Conservation (phyloP, 1,140 invertebrate genomes). For the Saccostrea glomerata region DNA sequence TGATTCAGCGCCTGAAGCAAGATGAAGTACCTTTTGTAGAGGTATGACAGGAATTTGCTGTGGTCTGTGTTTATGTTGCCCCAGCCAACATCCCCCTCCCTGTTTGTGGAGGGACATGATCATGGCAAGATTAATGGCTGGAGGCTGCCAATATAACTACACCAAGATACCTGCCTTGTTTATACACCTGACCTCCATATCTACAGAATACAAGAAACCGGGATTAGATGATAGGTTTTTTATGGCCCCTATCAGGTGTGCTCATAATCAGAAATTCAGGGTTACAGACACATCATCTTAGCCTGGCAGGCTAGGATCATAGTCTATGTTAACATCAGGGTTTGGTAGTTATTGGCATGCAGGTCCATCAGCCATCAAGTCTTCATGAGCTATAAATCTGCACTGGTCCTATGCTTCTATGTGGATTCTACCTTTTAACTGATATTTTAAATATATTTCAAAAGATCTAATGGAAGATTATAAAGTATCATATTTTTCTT, state of each 20-base stretch:
- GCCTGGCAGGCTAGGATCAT: too few species aligned
- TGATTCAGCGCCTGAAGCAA: too few species aligned
- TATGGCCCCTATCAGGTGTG: background rate
- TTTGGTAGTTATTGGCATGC: too few species aligned
- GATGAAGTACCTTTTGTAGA: background rate
- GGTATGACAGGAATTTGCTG: background rate
- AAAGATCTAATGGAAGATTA: too few species aligned
- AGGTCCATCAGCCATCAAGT: too few species aligned
- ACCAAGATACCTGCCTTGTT: background rate
- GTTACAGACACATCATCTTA: background rate
- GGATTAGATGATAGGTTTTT: background rate
- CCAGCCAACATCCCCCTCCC: background rate
- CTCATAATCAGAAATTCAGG: background rate
- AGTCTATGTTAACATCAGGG: too few species aligned
- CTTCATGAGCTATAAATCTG: too few species aligned
- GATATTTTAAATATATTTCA: too few species aligned
- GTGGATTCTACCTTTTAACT: too few species aligned
- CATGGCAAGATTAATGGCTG: background rate
- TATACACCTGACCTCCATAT: background rate
- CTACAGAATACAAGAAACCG: background rate
- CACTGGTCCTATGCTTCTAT: too few species aligned
- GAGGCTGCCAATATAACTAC: background rate
- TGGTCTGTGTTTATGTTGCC: background rate
- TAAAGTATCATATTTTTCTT: too few species aligned
- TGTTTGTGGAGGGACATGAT: slow-evolving; percentile 20